A percentile compares a stretch with the other conserved stretches of the same genome.
Conservation (phyloP, 2,888 invertebrate species). For the Tetheella fluctuosa region DNA sequence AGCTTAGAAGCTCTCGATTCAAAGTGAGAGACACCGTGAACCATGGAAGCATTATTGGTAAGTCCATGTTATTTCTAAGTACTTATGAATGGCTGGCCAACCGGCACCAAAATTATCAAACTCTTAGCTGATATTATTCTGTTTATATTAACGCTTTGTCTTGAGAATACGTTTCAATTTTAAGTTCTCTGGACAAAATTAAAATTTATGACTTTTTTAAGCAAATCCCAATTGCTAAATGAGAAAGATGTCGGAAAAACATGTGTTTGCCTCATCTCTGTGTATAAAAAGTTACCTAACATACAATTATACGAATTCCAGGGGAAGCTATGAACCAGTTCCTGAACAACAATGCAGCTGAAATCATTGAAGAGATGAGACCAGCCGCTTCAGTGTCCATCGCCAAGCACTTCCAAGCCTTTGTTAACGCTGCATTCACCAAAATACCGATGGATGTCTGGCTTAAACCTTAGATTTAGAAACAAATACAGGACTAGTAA, state of each 20-base stretch:
- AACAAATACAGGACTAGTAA: background rate
- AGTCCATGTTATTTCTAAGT: constrained; percentile 30
- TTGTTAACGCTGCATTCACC: constrained; percentile 89
- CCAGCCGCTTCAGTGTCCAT: constrained; percentile 89
- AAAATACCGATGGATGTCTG: constrained; percentile 89
- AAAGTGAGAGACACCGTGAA: constrained; percentile 89
- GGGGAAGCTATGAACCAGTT: constrained; percentile 94
- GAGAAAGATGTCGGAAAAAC: too few relatives aligned
- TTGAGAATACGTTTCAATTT: too few relatives aligned
- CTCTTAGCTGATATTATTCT: too few relatives aligned
- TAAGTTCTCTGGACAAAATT: too few relatives aligned
- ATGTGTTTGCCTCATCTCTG: too few relatives aligned
- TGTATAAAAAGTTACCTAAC: too few relatives aligned
- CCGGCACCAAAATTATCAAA: too few relatives aligned
- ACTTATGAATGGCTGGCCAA: too few relatives aligned
- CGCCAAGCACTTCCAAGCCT: constrained; percentile 88
- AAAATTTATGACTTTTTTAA: too few relatives aligned
- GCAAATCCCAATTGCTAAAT: too few relatives aligned
- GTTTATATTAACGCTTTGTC: too few relatives aligned
- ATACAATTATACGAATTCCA: constrained; percentile 55
- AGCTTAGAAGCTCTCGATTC: constrained; percentile 87
- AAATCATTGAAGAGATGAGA: constrained; percentile 92
- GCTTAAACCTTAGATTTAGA: constrained; percentile 75
- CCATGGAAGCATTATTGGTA: constrained; percentile 90
- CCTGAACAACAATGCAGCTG: constrained; percentile 90